A percentile compares a stretch with the other conserved stretches of the same genome.
Conservation (phyloP, 2,113 vertebrate genomes). For the Chloebia gouldiae region DNA sequence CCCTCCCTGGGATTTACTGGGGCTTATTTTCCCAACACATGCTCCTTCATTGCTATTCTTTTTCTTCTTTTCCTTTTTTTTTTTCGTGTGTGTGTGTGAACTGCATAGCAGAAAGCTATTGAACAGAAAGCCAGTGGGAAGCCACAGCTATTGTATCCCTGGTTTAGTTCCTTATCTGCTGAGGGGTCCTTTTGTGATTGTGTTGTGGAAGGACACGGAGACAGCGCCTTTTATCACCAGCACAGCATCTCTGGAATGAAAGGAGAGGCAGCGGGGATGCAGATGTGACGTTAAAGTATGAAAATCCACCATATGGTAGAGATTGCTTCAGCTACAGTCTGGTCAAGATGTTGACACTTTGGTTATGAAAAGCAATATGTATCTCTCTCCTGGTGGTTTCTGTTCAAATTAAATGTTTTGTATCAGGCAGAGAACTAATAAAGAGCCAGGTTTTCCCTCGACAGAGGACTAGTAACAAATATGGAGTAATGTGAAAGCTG, state of each 20-base stretch:
- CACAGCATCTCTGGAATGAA: slow-evolving; percentile 47
- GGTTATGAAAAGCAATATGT: slow-evolving; percentile 74
- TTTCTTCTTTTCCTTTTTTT: background rate
- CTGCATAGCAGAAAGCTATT: slow-evolving; percentile 48
- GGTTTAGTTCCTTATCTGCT: slow-evolving; percentile 60
- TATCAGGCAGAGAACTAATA: slow-evolving; percentile 76
- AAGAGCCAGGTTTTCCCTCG: slow-evolving; percentile 67
- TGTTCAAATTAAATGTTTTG: slow-evolving; percentile 79
- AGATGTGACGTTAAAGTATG: slow-evolving; percentile 55
- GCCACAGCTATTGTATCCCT: slow-evolving; percentile 57
- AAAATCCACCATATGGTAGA: slow-evolving; percentile 73
- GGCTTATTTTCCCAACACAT: slow-evolving; percentile 44
- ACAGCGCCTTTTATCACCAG: slow-evolving; percentile 46
- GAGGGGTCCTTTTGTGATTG: slow-evolving; percentile 60
- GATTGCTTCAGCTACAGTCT: slow-evolving; percentile 60
- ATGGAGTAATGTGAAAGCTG: slow-evolving; percentile 73
- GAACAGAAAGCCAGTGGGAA: slow-evolving; percentile 62
- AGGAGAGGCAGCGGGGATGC: slow-evolving; percentile 56
- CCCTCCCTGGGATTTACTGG: slow-evolving; percentile 46
- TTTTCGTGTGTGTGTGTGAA: background rate
- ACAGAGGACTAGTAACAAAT: slow-evolving; percentile 73
- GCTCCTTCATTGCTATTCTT: background rate
- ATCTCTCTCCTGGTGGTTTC: slow-evolving; percentile 74
- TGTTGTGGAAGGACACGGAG: slow-evolving; percentile 57
- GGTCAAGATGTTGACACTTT: slow-evolving; percentile 74